Evolutionary conservation across 2,113 vertebrate genomes (phyloP), one percentile per base, ranked within the genome.

Genomic region (Vicugna pacos): DNA sequence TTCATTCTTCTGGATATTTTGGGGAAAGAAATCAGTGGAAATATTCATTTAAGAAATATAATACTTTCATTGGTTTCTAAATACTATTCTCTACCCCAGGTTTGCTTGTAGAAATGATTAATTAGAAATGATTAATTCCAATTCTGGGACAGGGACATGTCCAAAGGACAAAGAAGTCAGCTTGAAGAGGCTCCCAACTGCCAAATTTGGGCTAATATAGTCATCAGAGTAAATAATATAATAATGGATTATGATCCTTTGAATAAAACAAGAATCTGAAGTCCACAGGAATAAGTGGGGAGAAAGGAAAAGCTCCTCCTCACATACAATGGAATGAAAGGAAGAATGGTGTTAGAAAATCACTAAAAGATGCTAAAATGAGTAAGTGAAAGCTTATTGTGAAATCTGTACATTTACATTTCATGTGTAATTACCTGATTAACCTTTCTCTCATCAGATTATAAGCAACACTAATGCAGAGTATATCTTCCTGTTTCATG

Each of bases 241-340:
- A 67, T 46, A 76, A 83, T 69, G 50, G 17, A 58, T 62, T 81
- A 75, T 60, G 81, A 88, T 0, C 30, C 32, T 60, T 24, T 81
- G 50, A 81, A 70, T 77, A 92, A 85, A 92, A 84, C 83, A 92
- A 64, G 35, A 92, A 72, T 69, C 26, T 62, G 62, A 92, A 92
- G 60, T 94, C 14, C 17, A 92, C 3, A 77, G 46, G 52, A 70
- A 94, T 75, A 94, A 87, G 76, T 26, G 52, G 67, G 32, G 12
- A 77, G 50, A 38, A 8, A 6, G 13, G 28, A 4, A 46, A 35
- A 14, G 28, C 8, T 84, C n/a, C 48, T 73, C 28, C 22, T 84
- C 87, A 56, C 1, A 60, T 38, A 91, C 13, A 76, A 54, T 62
- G n/a, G 42, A 82, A 89, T 83, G 12, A 67, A 79, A 54, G 52